Evolutionary conservation across 30 jellyfish, hydroid and myxozoan species (phyloP), one percentile per base, ranked within the genome.

Genomic region (Aurelia sp.): DNA sequence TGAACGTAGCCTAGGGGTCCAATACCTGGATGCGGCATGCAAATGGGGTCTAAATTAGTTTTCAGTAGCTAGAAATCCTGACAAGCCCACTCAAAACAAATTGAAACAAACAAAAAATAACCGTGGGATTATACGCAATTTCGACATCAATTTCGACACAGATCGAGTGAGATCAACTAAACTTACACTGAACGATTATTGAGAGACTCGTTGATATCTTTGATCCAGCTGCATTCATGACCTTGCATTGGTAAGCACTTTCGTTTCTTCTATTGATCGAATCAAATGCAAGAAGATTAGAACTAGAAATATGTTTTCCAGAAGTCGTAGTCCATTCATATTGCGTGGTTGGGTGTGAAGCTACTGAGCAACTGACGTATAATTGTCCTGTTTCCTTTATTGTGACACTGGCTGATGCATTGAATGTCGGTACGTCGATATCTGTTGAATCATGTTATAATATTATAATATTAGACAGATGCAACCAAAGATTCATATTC

Each of bases 181-280:
- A 66, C 90, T 86, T 77, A 86, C 96, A 86, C 13, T 58, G 77
- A 17, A 86, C 96, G 11, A 57, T 60, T 12, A 86, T 20, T 8
- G 80, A 67, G 10, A 86, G 61, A 76, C 44, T 47, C 27, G 13
- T 18, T 27, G 86, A 71, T 7, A 19, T 50, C 33, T 27, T 72
- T 3, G 87, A 19, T 16, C 92, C 85, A 23, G 84, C 91, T 3
- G 65, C 71, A 53, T 82, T 82, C 11, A 60, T 57, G 3, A 79
- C 92, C 1, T 17, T 20, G 66, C 95, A 86, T 2, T 37, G 12
- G 66, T 71, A 86, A 15, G 57, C 6, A 10, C 74, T 81, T 6
- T 62, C 33, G 58, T 86, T 64, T 3, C n/a, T 31, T 27, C 85
- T 72, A 40, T 22, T 23, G 35, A 86, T 50, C 1, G 82, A 27